phyloP scores from a whole-genome alignment of 2,113 vertebrate genomes.

The Rhinopithecus roxellana region DNA sequence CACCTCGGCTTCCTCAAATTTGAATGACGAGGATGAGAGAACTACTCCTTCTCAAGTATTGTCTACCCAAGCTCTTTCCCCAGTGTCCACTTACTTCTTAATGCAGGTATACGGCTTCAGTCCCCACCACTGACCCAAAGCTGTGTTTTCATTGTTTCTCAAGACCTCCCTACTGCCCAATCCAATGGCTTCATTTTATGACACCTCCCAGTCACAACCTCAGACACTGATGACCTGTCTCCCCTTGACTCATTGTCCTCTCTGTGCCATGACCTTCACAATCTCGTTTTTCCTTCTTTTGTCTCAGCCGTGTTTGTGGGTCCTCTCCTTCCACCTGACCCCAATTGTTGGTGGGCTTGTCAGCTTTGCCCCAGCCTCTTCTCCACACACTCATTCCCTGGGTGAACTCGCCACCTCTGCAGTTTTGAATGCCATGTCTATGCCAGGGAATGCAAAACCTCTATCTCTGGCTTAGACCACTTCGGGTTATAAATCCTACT shows the following conservation, averaged over 20 bases:
- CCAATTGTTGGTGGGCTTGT: fast-evolving
- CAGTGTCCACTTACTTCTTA: background rate
- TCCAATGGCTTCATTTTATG: background rate
- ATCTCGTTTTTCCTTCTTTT: background rate
- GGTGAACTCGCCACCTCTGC: background rate
- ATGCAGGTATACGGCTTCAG: background rate
- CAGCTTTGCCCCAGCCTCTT: background rate
- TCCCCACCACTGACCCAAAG: too few relatives aligned
- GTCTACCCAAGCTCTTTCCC: background rate
- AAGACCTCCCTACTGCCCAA: background rate
- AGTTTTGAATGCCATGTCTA: background rate
- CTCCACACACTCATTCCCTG: background rate
- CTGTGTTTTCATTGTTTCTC: background rate
- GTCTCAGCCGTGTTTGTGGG: background rate
- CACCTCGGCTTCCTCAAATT: background rate
- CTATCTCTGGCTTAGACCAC: background rate
- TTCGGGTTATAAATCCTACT: background rate
- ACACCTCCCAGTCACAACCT: background rate
- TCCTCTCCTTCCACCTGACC: background rate
- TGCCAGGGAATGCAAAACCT: background rate
- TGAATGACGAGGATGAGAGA: background rate
- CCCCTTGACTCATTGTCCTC: background rate
- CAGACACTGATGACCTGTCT: background rate
- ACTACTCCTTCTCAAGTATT: background rate
- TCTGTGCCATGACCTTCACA: background rate